A percentile compares a stretch with the other conserved stretches of the same genome.
phyloP scores from a whole-genome alignment of 2,888 invertebrate genomes.

The Papilio elwesi region DNA sequence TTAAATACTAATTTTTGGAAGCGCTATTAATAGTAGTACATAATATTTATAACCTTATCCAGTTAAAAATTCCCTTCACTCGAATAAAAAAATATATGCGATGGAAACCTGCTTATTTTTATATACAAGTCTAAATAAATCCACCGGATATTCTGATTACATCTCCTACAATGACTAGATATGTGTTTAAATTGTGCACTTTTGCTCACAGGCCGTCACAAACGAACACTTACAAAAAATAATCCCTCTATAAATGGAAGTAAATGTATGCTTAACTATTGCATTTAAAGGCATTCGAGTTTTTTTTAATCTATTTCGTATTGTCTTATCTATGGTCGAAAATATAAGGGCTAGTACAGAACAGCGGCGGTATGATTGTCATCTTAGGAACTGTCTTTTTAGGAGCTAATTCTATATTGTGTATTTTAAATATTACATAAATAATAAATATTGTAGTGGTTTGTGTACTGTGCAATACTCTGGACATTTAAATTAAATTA shows the following conservation, averaged over 20 bases:
- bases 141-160: constrained; percentile 58
- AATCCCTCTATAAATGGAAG: constrained; percentile 73
- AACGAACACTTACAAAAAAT: constrained; percentile 74
- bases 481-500: not conserved
- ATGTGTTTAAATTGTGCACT: constrained; percentile 80
- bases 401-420: constrained; percentile 46
- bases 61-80: constrained; percentile 52
- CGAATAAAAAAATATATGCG: constrained; percentile 76
- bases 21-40: constrained; percentile 30
- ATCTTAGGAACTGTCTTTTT: constrained; percentile 37
- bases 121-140: constrained; percentile 72
- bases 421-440: not conserved
- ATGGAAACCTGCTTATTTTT: constrained; percentile 65
- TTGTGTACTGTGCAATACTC: not conserved
- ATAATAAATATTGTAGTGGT: constrained; percentile 4
- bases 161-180: constrained; percentile 81
- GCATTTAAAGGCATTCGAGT: constrained; percentile 74
- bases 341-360: constrained; percentile 56
- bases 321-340: constrained; percentile 83
- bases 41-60: constrained; percentile 20
- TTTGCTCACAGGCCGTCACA: constrained; percentile 61
- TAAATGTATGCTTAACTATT: constrained; percentile 79
- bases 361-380: constrained; percentile 42
- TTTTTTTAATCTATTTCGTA: constrained; percentile 74
- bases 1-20: constrained; percentile 38